phyloP scores from a whole-genome alignment of 2,888 invertebrate genomes.

The Dioctria rufipes region DNA sequence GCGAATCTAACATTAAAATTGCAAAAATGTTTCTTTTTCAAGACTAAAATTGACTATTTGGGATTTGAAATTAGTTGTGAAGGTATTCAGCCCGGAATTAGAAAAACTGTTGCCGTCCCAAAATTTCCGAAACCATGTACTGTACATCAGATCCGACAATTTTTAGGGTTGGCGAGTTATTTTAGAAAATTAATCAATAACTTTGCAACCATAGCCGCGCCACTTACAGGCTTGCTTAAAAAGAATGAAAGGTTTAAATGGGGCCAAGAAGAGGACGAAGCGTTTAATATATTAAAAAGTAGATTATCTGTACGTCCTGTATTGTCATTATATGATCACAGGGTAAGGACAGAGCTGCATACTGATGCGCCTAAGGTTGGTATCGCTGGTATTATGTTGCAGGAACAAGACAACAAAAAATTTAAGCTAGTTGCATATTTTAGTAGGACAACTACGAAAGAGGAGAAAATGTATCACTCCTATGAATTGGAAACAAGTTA shows the following conservation, averaged over 20 bases:
- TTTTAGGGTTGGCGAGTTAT: slow-evolving; percentile 62
- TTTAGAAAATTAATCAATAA: slow-evolving; percentile 62
- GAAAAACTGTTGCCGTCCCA: slow-evolving; percentile 61
- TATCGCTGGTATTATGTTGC: slow-evolving; percentile 60
- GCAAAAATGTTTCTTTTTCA: slow-evolving; percentile 59
- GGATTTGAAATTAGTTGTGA: slow-evolving; percentile 61
- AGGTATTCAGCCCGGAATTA: slow-evolving; percentile 59
- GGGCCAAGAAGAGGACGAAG: background rate
- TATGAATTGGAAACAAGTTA: slow-evolving; percentile 65
- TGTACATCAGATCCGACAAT: slow-evolving; percentile 61
- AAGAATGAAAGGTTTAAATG: slow-evolving; percentile 47
- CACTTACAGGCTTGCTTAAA: slow-evolving; percentile 56
- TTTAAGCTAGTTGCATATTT: slow-evolving; percentile 62
- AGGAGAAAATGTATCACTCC: slow-evolving; percentile 63
- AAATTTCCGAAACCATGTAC: slow-evolving; percentile 59
- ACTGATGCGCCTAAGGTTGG: slow-evolving; percentile 61
- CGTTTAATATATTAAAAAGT: slow-evolving; percentile 33
- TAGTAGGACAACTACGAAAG: slow-evolving; percentile 61
- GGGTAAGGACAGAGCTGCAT: slow-evolving; percentile 60
- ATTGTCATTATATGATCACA: slow-evolving; percentile 57
- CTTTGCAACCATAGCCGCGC: slow-evolving; percentile 59
- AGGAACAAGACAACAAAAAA: slow-evolving; percentile 56
- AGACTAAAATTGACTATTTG: slow-evolving; percentile 60
- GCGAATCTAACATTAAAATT: slow-evolving; percentile 43
- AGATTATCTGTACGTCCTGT: slow-evolving; percentile 57